Percentiles rank a stretch among this genome's conserved stretches.
phyloP scores from a whole-genome alignment of 2,888 invertebrate species.

The Drosophila anomelani region DNA sequence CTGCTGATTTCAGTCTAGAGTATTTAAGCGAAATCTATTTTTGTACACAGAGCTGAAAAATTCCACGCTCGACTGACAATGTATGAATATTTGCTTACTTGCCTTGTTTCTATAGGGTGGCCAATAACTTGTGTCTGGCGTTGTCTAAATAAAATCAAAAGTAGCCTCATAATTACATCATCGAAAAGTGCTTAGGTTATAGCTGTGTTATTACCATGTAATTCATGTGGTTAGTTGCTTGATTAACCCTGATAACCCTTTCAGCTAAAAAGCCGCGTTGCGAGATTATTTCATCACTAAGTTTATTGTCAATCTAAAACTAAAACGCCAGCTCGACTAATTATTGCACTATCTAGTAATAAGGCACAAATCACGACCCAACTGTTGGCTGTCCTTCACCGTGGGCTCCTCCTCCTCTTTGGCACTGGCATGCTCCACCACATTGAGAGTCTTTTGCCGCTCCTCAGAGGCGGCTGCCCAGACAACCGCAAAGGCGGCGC shows the following conservation, averaged over 20 bases:
- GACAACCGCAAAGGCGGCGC: conserved; percentile 87
- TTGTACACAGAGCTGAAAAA: background rate
- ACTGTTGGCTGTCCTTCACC: conserved; percentile 36
- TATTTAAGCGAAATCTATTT: conserved; percentile 13
- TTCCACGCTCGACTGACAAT: background rate
- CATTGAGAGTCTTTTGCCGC: background rate
- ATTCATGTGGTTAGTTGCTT: background rate
- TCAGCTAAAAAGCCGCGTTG: too few relatives aligned
- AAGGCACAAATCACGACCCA: conserved; percentile 64
- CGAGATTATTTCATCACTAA: conserved; percentile 9
- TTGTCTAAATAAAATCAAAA: background rate
- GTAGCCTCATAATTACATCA: background rate
- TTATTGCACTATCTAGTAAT: conserved; percentile 63
- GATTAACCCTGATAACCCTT: conserved; percentile 1
- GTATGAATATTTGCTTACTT: background rate
- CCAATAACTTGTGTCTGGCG: background rate
- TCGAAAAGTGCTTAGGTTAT: background rate
- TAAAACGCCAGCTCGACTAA: conserved; percentile 50
- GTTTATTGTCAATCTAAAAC: conserved; percentile 33
- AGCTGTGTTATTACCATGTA: conserved; percentile 14
- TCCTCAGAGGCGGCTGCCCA: conserved; percentile 77
- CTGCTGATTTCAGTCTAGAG: background rate
- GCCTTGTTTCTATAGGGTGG: background rate
- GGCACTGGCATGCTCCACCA: conserved; percentile 12
- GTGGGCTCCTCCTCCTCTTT: conserved; percentile 6